phyloP scores from a whole-genome alignment of 2,113 vertebrate species.

The Beaufortia kweichowensis region DNA sequence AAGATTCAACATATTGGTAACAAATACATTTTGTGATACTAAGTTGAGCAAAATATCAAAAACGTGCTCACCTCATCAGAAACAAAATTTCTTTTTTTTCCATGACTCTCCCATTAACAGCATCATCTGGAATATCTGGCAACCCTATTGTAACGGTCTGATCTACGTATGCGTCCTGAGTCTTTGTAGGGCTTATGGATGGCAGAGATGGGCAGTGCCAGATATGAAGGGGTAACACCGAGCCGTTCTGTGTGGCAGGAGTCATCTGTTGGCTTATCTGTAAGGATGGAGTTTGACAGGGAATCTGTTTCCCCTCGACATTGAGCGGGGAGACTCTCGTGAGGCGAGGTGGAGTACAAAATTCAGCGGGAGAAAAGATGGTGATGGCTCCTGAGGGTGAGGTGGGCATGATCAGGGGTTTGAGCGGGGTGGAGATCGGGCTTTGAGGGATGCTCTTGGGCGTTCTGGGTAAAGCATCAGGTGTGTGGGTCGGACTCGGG shows the following conservation, averaged over 20 bases:
- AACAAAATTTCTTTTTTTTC: conserved; percentile 4
- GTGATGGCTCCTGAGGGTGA: background rate
- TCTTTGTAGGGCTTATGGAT: conserved; percentile 44
- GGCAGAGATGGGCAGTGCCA: conserved; percentile 50
- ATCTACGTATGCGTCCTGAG: conserved; percentile 22
- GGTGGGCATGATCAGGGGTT: conserved; percentile 4
- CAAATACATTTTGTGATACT: too few relatives aligned
- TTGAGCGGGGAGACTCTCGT: conserved; percentile 8
- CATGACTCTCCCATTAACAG: conserved; percentile 3
- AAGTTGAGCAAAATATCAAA: background rate
- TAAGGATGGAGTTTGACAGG: conserved; percentile 30
- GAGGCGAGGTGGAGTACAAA: conserved; percentile 45
- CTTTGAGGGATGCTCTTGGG: conserved; percentile 2
- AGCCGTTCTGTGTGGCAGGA: background rate
- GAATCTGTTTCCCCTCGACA: background rate
- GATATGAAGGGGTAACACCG: conserved; percentile 14
- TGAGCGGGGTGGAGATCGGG: background rate
- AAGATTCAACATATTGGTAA: too few relatives aligned
- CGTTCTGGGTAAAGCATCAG: background rate
- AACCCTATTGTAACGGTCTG: background rate
- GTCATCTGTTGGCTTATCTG: conserved; percentile 29
- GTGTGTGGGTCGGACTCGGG: background rate
- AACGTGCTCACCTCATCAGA: conserved; percentile 40
- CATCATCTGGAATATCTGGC: background rate
- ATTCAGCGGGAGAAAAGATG: conserved; percentile 40